Evolutionary conservation across 2,797 vertebrate species (phyloP).

Genomic region (Capromys pilorides): DNA sequence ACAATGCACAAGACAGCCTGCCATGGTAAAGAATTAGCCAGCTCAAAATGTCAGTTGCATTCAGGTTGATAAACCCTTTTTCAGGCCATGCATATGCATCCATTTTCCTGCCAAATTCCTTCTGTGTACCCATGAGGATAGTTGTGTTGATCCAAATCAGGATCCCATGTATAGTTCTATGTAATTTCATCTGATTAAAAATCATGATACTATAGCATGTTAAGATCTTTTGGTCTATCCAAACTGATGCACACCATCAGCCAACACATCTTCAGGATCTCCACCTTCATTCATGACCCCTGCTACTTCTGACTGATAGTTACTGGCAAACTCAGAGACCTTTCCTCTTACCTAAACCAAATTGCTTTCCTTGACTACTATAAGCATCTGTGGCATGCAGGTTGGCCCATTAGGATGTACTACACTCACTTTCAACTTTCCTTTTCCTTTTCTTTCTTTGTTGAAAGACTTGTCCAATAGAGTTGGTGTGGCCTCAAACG

Average conservation of each 20-base stretch:
- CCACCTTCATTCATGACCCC: neutral
- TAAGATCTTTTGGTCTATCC: neutral
- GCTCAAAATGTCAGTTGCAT: neutral
- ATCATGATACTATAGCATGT: neutral
- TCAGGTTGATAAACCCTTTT: neutral
- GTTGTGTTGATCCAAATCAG: neutral
- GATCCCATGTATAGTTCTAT: neutral
- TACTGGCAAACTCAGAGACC: neutral
- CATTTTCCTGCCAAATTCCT: neutral
- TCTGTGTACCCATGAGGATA: neutral
- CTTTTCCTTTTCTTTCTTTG: neutral
- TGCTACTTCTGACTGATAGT: slow-evolving; percentile 6
- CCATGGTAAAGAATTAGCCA: neutral
- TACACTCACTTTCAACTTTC: neutral
- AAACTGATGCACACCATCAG: neutral
- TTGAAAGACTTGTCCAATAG: neutral
- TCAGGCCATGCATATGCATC: neutral
- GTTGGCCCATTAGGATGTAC: neutral
- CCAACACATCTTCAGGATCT: neutral
- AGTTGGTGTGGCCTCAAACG: slow-evolving; percentile 31
- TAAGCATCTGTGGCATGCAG: neutral
- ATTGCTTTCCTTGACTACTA: neutral
- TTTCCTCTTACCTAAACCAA: neutral
- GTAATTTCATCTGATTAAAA: slow-evolving; percentile 28
- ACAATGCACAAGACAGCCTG: neutral